A percentile compares a stretch with the other conserved stretches of the same genome.
Conservation (phyloP, 2,888 invertebrate genomes). For the Leistus spinibarbis region DNA sequence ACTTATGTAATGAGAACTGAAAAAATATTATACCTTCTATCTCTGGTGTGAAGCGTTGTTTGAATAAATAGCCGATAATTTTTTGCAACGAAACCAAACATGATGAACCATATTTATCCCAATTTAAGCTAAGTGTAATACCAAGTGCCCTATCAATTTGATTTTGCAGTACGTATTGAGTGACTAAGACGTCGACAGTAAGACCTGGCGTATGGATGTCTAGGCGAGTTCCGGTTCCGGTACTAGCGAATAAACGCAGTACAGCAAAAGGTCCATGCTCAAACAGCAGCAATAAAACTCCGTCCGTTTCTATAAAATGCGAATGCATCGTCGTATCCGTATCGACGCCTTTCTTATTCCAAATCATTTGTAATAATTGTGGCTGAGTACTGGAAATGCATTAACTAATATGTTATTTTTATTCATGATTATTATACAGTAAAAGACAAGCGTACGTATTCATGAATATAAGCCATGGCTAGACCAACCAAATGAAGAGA, state of each 20-base stretch:
- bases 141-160: slow-evolving; percentile 73
- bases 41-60: slow-evolving; percentile 63
- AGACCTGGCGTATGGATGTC: slow-evolving; percentile 5
- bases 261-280: slow-evolving; percentile 68
- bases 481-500: no score
- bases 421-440: background rate
- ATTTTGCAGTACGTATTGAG: slow-evolving; percentile 67
- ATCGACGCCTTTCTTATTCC: slow-evolving; percentile 64
- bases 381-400: slow-evolving; percentile 64
- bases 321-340: slow-evolving; percentile 53
- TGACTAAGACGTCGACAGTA: slow-evolving; percentile 54
- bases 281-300: slow-evolving; percentile 63
- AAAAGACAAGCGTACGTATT: background rate
- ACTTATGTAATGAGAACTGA: no score
- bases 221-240: slow-evolving; percentile 51
- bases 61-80: slow-evolving; percentile 70
- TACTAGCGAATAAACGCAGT: slow-evolving; percentile 61
- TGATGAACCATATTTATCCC: slow-evolving; percentile 76
- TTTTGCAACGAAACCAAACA: slow-evolving; percentile 77
- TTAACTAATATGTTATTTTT: background rate
- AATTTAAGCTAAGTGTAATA: slow-evolving; percentile 71
- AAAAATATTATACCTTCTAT: slow-evolving; percentile 61
- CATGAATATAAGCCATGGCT: no score
- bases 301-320: slow-evolving; percentile 60
- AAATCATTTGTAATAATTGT: slow-evolving; percentile 62